These are phyloP conservation scores for Ceratosolen solmsi DNA, from an alignment of 1,140 invertebrate species.

Conservation along the genomic window DNA sequence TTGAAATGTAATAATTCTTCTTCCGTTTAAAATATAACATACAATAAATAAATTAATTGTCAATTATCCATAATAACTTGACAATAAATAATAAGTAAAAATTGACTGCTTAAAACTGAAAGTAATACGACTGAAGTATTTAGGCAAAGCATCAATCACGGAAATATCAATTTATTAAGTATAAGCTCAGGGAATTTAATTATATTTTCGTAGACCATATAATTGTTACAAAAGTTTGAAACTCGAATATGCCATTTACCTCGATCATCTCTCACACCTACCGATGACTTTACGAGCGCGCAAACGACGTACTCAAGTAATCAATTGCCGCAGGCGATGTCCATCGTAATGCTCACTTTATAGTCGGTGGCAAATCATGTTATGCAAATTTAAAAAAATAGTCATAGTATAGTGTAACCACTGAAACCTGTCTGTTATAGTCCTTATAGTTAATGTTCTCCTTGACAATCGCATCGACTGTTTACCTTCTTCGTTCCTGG, in stretches of 20 bases:
- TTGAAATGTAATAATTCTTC: no score
- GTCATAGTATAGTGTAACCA: not conserved
- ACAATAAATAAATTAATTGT: no score
- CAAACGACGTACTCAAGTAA: not conserved
- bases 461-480: not conserved
- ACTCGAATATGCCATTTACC: not conserved
- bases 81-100: no score
- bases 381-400: slow-evolving; percentile 9
- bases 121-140: no score
- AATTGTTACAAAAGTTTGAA: not conserved
- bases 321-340: not conserved
- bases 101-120: no score
- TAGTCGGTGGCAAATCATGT: not conserved
- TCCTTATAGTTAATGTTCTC: not conserved
- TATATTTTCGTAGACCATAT: no score
- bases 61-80: no score
- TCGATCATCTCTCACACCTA: not conserved
- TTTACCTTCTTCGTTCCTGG: not conserved
- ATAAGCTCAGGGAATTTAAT: no score
- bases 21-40: no score
- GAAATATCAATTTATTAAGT: no score
- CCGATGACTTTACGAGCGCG: not conserved
- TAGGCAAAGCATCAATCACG: no score
- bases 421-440: not conserved
- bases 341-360: not conserved